Evolutionary conservation across 2,797 vertebrate species (phyloP).

Genomic region (Spondyliosoma cantharus): DNA sequence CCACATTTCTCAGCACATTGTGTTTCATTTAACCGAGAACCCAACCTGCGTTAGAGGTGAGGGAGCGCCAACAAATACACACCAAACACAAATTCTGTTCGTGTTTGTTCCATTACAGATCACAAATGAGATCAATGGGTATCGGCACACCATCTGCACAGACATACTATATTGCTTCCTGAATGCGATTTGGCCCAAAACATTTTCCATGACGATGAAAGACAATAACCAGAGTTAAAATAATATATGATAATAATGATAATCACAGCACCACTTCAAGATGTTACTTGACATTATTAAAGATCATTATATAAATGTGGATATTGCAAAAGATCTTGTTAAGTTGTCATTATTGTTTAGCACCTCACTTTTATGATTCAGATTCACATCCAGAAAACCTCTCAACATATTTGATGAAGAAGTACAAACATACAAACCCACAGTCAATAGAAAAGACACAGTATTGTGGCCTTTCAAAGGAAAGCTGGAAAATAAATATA

Average conservation of each 20-base stretch:
- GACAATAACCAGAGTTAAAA: not conserved
- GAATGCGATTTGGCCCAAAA: not conserved
- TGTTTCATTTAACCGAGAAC: slow-evolving; percentile 7
- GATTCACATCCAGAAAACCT: not conserved
- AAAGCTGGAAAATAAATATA: not conserved
- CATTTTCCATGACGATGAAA: slow-evolving; percentile 1
- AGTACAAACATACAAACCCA: not conserved
- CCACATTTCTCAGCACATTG: slow-evolving; percentile 1
- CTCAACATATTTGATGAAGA: no score
- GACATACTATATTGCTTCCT: not conserved
- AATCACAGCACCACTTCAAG: not conserved
- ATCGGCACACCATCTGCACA: not conserved
- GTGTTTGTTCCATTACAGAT: not conserved
- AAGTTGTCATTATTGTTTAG: not conserved
- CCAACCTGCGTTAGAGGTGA: not conserved
- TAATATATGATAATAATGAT: not conserved
- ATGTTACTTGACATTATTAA: not conserved
- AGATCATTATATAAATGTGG: not conserved
- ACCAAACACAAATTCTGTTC: not conserved
- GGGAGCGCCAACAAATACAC: not conserved
- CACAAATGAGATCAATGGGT: slow-evolving; percentile 1
- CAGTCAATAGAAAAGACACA: not conserved
- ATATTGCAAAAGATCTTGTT: not conserved
- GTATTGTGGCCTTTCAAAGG: not conserved
- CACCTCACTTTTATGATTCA: not conserved